Conservation (phyloP, 2,113 vertebrate species). For the Melanostigma gelatinosum region DNA sequence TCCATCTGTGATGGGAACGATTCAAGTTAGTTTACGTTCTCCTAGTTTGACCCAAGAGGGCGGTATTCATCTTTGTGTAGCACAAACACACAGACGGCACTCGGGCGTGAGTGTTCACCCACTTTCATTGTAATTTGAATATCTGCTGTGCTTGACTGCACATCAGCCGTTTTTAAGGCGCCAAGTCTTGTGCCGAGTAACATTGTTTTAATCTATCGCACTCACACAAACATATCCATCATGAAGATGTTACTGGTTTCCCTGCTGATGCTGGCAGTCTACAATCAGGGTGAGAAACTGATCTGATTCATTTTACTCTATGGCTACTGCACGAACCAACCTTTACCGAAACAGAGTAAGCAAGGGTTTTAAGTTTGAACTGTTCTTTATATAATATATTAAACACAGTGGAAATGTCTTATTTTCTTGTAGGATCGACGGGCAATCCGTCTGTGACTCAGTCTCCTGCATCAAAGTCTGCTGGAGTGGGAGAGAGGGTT, state of each 20-base stretch:
- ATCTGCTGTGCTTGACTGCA: neutral
- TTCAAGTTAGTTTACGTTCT: neutral
- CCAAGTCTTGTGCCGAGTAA: neutral
- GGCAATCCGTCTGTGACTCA: slow-evolving; percentile 31
- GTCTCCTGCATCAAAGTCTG: slow-evolving; percentile 35
- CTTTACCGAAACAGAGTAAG: neutral
- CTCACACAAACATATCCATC: neutral
- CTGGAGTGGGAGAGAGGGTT: slow-evolving; percentile 24
- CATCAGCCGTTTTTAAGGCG: neutral
- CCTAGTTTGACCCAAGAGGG: slow-evolving; percentile 28
- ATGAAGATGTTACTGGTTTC: slow-evolving; percentile 8
- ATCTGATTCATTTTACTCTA: neutral
- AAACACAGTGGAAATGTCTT: neutral
- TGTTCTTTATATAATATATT: neutral
- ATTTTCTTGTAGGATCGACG: neutral
- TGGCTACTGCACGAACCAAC: neutral
- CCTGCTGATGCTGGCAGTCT: neutral
- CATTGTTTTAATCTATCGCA: neutral
- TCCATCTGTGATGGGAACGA: neutral
- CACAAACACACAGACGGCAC: neutral
- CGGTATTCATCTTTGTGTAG: neutral
- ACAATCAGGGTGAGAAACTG: neutral
- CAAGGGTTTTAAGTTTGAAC: neutral
- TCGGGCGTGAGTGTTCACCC: neutral
- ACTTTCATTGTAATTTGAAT: slow-evolving; percentile 14